Percentiles rank a stretch among this genome's conserved stretches.
These are phyloP conservation scores for Nomada goodeniana DNA, from an alignment of 2,888 invertebrate species.

Conservation along the genomic window DNA sequence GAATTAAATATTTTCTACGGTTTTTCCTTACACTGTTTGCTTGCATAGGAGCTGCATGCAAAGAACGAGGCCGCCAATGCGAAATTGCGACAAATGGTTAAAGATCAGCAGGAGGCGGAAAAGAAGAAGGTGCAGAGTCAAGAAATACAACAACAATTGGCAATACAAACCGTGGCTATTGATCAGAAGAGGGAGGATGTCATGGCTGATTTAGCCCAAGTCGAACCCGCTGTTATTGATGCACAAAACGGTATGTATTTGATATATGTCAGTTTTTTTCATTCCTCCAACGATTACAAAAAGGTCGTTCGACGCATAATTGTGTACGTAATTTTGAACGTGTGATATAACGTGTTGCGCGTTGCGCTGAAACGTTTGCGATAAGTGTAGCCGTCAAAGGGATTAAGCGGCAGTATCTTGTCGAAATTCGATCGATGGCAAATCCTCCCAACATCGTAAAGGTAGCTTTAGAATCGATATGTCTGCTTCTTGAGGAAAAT, in stretches of 20 bases:
- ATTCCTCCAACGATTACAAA: neutral
- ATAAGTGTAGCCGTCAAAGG: constrained; percentile 92
- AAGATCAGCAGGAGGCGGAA: constrained; percentile 99
- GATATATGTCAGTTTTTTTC: constrained; percentile 3
- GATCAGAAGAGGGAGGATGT: constrained; percentile 97
- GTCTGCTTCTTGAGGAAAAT: constrained; percentile 95
- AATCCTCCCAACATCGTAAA: constrained; percentile 97
- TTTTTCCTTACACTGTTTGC: neutral
- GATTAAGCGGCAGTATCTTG: constrained; percentile 98
- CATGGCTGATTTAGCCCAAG: constrained; percentile 97
- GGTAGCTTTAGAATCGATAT: constrained; percentile 97
- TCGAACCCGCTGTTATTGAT: constrained; percentile 99
- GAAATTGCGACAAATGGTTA: constrained; percentile 99
- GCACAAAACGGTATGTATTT: constrained; percentile 94
- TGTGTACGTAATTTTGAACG: constrained; percentile 7
- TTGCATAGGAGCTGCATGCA: constrained; percentile 91
- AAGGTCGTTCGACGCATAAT: neutral
- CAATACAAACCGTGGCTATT: constrained; percentile 96
- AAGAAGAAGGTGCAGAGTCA: constrained; percentile 99
- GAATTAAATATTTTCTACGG: neutral
- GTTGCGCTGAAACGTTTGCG: constrained; percentile 48
- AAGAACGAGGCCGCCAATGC: constrained; percentile 99
- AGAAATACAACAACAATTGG: constrained; percentile 94
- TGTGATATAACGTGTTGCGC: constrained; percentile 4
- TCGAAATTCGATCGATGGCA: constrained; percentile 97